These are phyloP conservation scores for Catharus ustulatus DNA, from an alignment of 2,797 vertebrate species.

Conservation along the genomic window DNA sequence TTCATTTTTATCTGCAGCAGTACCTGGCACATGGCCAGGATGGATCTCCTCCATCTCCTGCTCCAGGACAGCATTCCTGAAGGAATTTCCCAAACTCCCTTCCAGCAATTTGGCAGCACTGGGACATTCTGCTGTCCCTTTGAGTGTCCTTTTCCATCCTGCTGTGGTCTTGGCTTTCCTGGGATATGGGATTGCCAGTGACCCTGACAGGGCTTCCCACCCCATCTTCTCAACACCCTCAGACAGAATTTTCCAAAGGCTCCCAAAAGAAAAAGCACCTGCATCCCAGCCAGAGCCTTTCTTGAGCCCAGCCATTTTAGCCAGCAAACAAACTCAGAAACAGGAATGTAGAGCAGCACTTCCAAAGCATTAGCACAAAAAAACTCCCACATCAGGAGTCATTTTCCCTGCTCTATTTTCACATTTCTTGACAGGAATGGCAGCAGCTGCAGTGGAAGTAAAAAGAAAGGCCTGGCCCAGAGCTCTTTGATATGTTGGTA, in stretches of 20 bases:
- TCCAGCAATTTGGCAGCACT: neutral
- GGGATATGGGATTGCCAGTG: neutral
- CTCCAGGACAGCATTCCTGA: neutral
- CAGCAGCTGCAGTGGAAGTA: neutral
- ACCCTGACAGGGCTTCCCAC: neutral
- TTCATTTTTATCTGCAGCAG: neutral
- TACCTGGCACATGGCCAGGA: neutral
- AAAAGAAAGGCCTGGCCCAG: neutral
- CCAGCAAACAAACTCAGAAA: neutral
- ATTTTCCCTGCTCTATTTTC: neutral
- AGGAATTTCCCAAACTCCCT: neutral
- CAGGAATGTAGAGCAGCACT: neutral
- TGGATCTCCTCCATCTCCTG: neutral
- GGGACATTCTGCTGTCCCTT: neutral
- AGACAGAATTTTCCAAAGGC: neutral
- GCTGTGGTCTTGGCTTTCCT: neutral
- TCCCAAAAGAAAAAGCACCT: neutral
- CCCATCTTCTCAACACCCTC: neutral
- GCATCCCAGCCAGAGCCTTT: neutral
- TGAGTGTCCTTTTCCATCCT: neutral
- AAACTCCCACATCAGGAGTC: neutral
- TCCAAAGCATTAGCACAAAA: neutral
- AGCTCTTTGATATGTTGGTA: conserved; percentile 17
- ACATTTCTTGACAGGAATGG: neutral
- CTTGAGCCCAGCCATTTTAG: fast-evolving